Conservation (phyloP, 64 coral and sea anemone genomes). For the Catalaphyllia jardinei region DNA sequence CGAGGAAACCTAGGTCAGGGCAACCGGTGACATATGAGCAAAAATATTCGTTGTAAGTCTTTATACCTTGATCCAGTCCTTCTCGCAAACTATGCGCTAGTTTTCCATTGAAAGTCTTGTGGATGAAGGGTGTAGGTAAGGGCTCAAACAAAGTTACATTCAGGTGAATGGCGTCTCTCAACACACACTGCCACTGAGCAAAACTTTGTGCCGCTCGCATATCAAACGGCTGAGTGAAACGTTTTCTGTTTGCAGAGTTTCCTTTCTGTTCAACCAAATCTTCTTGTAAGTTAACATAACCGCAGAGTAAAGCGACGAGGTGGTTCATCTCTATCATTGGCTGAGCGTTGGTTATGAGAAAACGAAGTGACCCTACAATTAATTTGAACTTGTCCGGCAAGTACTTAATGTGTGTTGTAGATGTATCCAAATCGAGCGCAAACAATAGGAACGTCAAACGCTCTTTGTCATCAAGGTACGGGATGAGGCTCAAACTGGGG, state of each 20-base stretch:
- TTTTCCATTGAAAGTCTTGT: slow-evolving; percentile 48
- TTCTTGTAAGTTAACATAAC: background rate
- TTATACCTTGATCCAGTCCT: slow-evolving; percentile 43
- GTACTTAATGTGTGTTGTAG: background rate
- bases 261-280: background rate
- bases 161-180: slow-evolving; percentile 57
- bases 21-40: background rate
- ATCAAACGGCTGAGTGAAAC: background rate
- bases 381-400: slow-evolving; percentile 41
- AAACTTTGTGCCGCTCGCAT: slow-evolving; percentile 71
- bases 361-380: slow-evolving; percentile 57
- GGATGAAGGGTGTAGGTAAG: slow-evolving; percentile 46
- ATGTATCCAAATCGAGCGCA: slow-evolving; percentile 38
- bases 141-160: slow-evolving; percentile 60
- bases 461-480: slow-evolving; percentile 2
- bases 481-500: slow-evolving; percentile 34
- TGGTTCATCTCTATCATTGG: slow-evolving; percentile 29
- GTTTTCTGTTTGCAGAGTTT: background rate
- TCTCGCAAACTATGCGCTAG: slow-evolving; percentile 31
- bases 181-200: slow-evolving; percentile 87
- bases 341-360: slow-evolving; percentile 37
- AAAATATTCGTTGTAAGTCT: background rate
- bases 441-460: slow-evolving; percentile 23
- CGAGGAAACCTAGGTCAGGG: no score
- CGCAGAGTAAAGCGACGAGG: slow-evolving; percentile 7